Percentiles rank a stretch among this genome's conserved stretches.
phyloP scores from a whole-genome alignment of 2,888 invertebrate genomes.

The Rhagium mordax region DNA sequence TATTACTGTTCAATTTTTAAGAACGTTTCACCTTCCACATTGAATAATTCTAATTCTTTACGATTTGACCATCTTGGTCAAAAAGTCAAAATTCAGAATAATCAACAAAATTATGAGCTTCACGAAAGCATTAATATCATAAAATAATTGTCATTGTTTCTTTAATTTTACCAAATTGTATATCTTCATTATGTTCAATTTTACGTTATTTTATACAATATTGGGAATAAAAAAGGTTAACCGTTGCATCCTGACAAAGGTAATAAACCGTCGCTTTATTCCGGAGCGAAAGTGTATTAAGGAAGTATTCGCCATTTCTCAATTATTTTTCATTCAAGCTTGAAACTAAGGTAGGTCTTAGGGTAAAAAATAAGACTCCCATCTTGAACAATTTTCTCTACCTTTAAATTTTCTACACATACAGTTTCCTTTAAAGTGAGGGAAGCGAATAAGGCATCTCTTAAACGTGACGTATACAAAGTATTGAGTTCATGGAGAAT shows the following conservation, averaged over 20 bases:
- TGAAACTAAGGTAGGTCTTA: not conserved
- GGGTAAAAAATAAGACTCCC: not conserved
- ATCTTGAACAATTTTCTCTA: not conserved
- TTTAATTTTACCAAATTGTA: too few species aligned
- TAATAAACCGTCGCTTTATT: not conserved
- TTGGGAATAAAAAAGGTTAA: not conserved
- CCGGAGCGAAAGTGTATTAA: not conserved
- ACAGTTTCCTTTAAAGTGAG: conserved; percentile 1
- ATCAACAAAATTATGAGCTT: too few species aligned
- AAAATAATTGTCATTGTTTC: too few species aligned
- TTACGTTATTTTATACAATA: not conserved
- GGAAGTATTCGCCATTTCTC: not conserved
- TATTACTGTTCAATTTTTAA: too few species aligned
- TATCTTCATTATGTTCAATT: too few species aligned
- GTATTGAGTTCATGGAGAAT: conserved; percentile 13
- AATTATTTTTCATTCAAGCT: not conserved
- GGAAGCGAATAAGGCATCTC: conserved; percentile 14
- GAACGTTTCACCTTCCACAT: too few species aligned
- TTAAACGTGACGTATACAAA: conserved; percentile 15
- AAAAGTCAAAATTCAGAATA: too few species aligned
- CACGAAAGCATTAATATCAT: too few species aligned
- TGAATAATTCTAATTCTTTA: too few species aligned
- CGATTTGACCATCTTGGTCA: too few species aligned
- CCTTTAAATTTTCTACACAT: conserved; percentile 4
- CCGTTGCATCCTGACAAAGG: not conserved